Conservation (phyloP, 2,888 invertebrate species). For the Eristalis tenax region DNA sequence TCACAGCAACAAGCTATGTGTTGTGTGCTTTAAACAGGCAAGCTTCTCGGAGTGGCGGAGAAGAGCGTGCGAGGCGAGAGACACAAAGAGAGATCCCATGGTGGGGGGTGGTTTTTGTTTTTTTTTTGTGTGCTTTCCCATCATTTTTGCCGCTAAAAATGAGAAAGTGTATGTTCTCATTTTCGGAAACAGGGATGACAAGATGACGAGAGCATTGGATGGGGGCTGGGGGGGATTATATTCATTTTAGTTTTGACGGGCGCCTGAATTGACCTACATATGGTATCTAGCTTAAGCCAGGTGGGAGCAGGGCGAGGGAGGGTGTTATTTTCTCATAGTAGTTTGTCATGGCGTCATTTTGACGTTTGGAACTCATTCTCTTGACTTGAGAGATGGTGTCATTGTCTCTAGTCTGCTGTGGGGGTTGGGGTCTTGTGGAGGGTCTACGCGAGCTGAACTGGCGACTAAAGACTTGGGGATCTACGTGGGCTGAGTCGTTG, state of each 20-base stretch:
- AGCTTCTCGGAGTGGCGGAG: neutral
- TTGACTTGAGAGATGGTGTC: too few species aligned
- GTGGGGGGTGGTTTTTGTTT: neutral
- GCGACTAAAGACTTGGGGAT: too few species aligned
- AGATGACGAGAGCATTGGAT: neutral
- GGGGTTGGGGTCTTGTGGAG: too few species aligned
- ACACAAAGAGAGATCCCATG: neutral
- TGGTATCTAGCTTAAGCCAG: neutral
- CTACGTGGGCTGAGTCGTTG: too few species aligned
- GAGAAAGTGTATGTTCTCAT: neutral
- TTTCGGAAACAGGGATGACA: neutral
- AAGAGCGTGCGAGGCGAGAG: conserved; percentile 13
- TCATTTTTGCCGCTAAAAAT: neutral
- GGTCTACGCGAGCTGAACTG: too few species aligned
- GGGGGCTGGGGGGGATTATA: neutral
- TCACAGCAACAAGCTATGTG: neutral
- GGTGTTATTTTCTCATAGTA: neutral
- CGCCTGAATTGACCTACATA: conserved; percentile 8
- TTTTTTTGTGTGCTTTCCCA: conserved; percentile 8
- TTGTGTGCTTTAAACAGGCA: neutral
- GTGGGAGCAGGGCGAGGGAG: neutral
- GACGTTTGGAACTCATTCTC: neutral
- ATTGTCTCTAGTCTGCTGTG: too few species aligned
- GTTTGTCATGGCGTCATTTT: neutral
- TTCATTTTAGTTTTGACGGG: neutral